phyloP scores from a whole-genome alignment of 2,113 vertebrate species.

The Xenus cinereus region DNA sequence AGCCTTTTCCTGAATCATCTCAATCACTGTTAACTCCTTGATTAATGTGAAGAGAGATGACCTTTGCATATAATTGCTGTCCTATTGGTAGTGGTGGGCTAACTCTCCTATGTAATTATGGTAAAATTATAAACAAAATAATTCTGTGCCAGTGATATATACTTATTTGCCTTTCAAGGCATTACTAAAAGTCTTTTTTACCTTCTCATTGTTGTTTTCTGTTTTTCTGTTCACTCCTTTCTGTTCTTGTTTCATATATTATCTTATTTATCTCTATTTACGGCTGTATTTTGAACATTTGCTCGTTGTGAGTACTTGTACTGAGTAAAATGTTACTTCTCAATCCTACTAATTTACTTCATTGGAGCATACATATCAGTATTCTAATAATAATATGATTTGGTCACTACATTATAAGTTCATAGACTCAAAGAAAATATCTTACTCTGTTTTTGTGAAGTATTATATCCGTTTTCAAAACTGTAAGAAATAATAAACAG shows the following conservation, averaged over 20 bases:
- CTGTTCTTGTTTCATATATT: background rate
- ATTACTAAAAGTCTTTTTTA: background rate
- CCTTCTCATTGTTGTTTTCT: background rate
- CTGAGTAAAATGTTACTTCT: background rate
- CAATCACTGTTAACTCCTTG: slow-evolving; percentile 10
- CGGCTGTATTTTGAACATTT: background rate
- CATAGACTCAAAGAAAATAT: background rate
- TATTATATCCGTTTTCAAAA: background rate
- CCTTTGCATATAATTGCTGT: background rate
- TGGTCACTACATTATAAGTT: background rate
- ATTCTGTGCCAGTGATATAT: background rate
- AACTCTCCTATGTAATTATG: background rate
- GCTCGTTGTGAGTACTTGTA: background rate
- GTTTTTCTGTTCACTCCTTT: background rate
- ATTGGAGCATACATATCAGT: background rate
- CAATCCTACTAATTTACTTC: background rate
- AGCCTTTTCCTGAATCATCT: background rate
- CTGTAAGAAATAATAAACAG: background rate
- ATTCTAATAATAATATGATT: background rate
- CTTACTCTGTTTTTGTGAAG: background rate
- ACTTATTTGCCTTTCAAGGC: background rate
- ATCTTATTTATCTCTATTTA: background rate
- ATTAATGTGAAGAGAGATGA: slow-evolving; percentile 36
- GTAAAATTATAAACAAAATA: background rate
- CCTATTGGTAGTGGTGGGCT: background rate